Evolutionary conservation across 2,113 vertebrate genomes (phyloP).

Genomic region (Madoqua kirkii): DNA sequence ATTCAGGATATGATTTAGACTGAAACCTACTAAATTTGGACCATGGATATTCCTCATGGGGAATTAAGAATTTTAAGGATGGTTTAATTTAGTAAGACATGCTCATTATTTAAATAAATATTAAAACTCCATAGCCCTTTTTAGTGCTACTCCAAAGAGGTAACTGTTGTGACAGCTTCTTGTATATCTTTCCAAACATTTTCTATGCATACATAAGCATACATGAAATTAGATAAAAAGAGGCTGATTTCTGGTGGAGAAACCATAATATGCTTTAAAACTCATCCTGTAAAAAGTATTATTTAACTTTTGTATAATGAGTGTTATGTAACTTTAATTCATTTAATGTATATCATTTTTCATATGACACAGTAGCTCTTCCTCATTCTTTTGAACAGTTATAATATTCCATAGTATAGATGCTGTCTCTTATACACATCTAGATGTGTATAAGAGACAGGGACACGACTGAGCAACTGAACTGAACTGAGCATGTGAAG

Average conservation of each 20-base stretch:
- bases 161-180: background rate
- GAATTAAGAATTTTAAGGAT: slow-evolving; percentile 19
- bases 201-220: background rate
- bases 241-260: too few species aligned
- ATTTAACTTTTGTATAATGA: background rate
- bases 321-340: background rate
- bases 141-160: background rate
- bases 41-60: background rate
- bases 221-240: too few species aligned
- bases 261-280: slow-evolving; percentile 12
- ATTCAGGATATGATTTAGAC: background rate
- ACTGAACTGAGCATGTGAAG: too few species aligned
- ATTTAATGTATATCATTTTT: background rate
- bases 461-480: too few species aligned
- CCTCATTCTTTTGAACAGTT: background rate
- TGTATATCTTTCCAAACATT: background rate
- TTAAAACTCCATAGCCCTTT: background rate
- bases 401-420: too few species aligned
- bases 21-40: background rate
- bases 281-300: background rate
- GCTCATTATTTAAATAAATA: slow-evolving; percentile 8
- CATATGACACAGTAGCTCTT: background rate
- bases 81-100: background rate
- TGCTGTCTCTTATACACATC: too few species aligned
- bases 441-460: too few species aligned